Base-by-base conservation (phyloP, 2,888 invertebrate species). In the Adineta ricciae region DNA sequence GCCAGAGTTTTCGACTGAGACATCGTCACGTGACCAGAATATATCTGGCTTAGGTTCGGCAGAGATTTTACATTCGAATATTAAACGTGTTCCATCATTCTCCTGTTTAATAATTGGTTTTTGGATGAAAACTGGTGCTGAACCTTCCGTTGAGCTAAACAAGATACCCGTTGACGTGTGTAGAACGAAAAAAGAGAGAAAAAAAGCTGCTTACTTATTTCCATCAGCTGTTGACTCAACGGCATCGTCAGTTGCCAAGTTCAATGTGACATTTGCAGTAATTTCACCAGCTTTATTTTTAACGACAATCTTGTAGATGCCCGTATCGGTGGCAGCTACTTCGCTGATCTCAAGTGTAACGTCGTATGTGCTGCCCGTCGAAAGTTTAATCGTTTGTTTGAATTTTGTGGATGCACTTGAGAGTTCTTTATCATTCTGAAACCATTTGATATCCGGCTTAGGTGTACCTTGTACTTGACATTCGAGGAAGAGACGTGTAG, bases 81-180 rank as follows among this genome's bases (percentile, higher is more conserved):
- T 94, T 90, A 98, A 95, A 92, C 94, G 95, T 91, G 94, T 94
- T 89, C 96, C 96, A 92, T 96, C 96, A 89, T 96, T 96, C 89
- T 95, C 95, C 93, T 97, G 97, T 92, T 95, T 94, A 92, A 97
- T 96, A 91, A 96, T 94, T 87, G 97, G 97, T 92, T 97, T 94
- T 93, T 97, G 96, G 90, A 97, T 96, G 93, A 97, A 98, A 88
- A 96, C 96, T 88, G 98, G 97, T 52, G 86, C 41, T 27, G 32
- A 83, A 38, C 86, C 86, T 16, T 84, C 84, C 24, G 24, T 46
- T 83, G 85, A 38, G 84, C 56, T 50, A 72, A 83, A 27, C 9
- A 19, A 16, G 54, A 16, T 54, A 16, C 1, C 21, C 36, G 27
- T n/a, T n/a, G 0, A 11, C 36, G 3, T 0, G 38, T 21, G 7